phyloP scores from a whole-genome alignment of 2,797 vertebrate species.

The Trematomus bernacchii region DNA sequence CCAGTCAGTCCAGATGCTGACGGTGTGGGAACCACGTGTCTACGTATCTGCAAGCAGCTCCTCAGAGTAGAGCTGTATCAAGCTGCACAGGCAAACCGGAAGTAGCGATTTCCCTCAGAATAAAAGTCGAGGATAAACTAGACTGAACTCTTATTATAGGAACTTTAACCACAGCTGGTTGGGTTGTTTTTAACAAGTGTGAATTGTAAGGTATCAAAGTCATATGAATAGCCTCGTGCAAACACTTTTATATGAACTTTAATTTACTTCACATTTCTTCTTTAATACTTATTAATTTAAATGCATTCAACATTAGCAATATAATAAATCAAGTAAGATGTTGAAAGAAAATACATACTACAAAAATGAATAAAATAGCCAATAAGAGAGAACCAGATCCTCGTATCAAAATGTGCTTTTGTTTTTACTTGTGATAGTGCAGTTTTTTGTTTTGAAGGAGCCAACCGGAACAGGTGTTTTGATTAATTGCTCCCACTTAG shows the following conservation, averaged over 20 bases:
- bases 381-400: background rate
- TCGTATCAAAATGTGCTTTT: background rate
- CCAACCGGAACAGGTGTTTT: slow-evolving; percentile 36
- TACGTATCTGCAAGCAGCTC: slow-evolving; percentile 46
- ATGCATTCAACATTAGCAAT: too few species aligned
- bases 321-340: background rate
- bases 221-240: background rate
- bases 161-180: background rate
- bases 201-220: background rate
- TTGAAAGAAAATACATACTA: background rate
- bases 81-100: slow-evolving; percentile 42
- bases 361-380: background rate
- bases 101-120: slow-evolving; percentile 42
- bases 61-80: slow-evolving; percentile 30
- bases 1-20: slow-evolving; percentile 45
- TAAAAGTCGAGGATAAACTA: slow-evolving; percentile 27
- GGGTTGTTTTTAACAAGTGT: background rate
- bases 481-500: slow-evolving; percentile 12
- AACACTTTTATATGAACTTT: background rate
- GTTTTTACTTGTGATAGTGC: too few species aligned
- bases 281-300: background rate
- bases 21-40: slow-evolving; percentile 71
- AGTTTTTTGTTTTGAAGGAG: slow-evolving; percentile 62
- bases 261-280: background rate
- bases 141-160: background rate